Evolutionary conservation across 2,113 vertebrate species (phyloP), one percentile per base, ranked within the genome.

Genomic region (Orcinus orca): DNA sequence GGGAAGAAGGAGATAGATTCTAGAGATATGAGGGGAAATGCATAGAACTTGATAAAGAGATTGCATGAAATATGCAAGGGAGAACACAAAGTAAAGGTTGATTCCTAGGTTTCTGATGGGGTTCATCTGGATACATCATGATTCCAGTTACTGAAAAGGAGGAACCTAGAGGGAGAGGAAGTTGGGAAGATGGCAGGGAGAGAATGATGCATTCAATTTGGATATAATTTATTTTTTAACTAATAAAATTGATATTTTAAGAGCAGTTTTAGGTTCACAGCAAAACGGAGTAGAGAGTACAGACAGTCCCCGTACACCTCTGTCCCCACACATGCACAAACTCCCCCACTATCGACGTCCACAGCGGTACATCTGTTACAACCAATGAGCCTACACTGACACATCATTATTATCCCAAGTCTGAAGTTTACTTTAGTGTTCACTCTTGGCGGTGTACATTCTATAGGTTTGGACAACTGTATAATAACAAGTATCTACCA

Each of bases 221-320:
- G 38, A 92, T 8, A 55, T 65, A 23, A 76, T 6, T 44, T 11
- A 62, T 38, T 84, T 96, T 88, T 74, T 17, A 82, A 92, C 44
- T 82, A 68, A 95, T 83, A 77, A 83, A 65, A 50, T 71, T 44
- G 58, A 21, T 67, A n/a, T 92, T 85, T 90, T 67, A 62, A 93
- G 63, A 63, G 33, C 15, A 87, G n/a, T 12, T 95, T 85, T 74
- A 94, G 38, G n/a, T 87, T 81, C 38, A 82, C n/a, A 62, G n/a
- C n/a, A 93, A 90, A 71, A 36, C 29, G 83, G 63, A 91, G 31
- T 70, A 33, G n/a, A 79, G 62, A 93, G 50, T 74, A 70, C n/a
- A 44, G 15, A 62, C 47, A 53, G 18, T 92, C 88, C 6, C 33
- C 58, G 31, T 31, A 31, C n/a, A 12, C 12, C 41, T 17, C 25